Evolutionary conservation across 1,140 invertebrate genomes (phyloP).

Genomic region (Parapsyche elsis): DNA sequence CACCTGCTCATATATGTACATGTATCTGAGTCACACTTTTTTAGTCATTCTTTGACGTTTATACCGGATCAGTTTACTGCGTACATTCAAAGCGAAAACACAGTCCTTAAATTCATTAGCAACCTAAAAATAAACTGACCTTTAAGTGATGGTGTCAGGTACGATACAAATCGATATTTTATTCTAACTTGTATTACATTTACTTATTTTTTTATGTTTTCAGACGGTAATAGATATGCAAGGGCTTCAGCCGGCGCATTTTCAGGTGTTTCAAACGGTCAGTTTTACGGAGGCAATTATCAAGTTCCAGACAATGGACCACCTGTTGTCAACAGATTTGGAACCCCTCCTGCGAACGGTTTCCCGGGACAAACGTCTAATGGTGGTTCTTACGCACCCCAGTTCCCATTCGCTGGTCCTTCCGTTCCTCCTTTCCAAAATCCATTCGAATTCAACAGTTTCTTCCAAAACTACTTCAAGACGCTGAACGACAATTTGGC

Average conservation of each 20-base stretch:
- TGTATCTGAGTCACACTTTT: too few species aligned
- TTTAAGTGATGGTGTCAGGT: too few species aligned
- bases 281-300: conserved; percentile 50
- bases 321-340: conserved; percentile 52
- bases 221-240: neutral
- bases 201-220: neutral
- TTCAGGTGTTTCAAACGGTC: conserved; percentile 48
- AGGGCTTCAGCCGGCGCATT: conserved; percentile 49
- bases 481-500: conserved; percentile 50
- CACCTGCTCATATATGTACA: too few species aligned
- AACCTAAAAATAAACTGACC: too few species aligned
- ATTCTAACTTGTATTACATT: too few species aligned
- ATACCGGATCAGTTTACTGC: too few species aligned
- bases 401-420: conserved; percentile 39
- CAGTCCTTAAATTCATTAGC: too few species aligned
- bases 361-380: neutral
- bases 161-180: too few species aligned
- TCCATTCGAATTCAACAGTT: conserved; percentile 49
- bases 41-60: too few species aligned
- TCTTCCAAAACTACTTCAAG: conserved; percentile 54
- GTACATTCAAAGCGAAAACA: too few species aligned
- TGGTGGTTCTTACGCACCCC: conserved; percentile 34
- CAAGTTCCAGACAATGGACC: conserved; percentile 48
- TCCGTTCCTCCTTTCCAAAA: conserved; percentile 47
- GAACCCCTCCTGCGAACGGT: conserved; percentile 32